Percentiles rank a stretch among this genome's conserved stretches.
These are phyloP conservation scores for Silurus aristotelis DNA, from an alignment of 2,797 vertebrate genomes.

Conservation along the genomic window DNA sequence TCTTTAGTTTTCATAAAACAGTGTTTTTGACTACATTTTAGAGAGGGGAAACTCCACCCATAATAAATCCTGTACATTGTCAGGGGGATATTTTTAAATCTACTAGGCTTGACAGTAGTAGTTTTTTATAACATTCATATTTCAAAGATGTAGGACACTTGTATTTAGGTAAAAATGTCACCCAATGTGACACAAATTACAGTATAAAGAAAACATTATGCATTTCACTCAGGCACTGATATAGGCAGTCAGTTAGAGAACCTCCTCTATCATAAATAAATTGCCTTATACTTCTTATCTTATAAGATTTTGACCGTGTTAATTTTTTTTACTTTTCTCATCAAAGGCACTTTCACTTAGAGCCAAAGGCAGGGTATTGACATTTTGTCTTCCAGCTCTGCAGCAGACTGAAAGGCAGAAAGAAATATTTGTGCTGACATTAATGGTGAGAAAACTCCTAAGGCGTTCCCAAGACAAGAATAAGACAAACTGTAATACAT, in stretches of 20 bases:
- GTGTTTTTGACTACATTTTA: background rate
- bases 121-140: background rate
- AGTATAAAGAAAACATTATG: background rate
- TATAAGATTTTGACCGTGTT: background rate
- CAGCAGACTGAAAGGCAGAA: background rate
- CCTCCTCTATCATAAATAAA: background rate
- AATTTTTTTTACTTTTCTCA: background rate
- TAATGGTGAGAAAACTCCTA: slow-evolving; percentile 4
- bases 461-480: background rate
- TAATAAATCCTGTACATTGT: background rate
- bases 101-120: background rate
- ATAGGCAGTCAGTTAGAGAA: background rate
- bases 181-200: background rate
- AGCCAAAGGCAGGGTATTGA: background rate
- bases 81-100: background rate
- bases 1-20: background rate
- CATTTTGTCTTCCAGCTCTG: background rate
- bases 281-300: background rate
- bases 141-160: background rate
- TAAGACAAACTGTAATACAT: background rate
- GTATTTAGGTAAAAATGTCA: background rate
- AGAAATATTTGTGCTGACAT: background rate
- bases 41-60: background rate
- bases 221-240: background rate
- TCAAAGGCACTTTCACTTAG: background rate